Percentiles rank a stretch among this genome's conserved stretches.
Conservation (phyloP, 2,113 vertebrate genomes). For the Platycercus adscitus region DNA sequence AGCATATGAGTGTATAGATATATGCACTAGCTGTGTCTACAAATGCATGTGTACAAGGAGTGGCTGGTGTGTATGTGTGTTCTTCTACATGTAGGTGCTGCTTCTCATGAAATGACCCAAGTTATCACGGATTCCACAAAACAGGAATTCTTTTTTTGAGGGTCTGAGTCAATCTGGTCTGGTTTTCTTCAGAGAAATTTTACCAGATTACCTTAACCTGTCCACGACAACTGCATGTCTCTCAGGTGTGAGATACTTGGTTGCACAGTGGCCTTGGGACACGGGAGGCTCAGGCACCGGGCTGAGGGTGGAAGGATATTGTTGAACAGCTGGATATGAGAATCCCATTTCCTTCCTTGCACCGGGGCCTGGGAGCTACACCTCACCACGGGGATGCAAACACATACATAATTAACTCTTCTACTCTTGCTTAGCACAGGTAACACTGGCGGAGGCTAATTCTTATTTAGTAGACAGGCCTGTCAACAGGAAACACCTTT, state of each 20-base stretch:
- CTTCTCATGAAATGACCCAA: background rate
- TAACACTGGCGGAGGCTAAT: background rate
- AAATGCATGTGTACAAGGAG: background rate
- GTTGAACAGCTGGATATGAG: background rate
- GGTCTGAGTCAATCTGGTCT: background rate
- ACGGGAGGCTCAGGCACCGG: background rate
- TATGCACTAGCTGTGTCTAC: background rate
- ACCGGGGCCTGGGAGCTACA: background rate
- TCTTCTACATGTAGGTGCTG: background rate
- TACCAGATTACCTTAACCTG: background rate
- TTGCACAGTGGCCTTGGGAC: background rate
- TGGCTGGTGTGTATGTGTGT: background rate
- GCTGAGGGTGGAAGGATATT: background rate
- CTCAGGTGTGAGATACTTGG: background rate
- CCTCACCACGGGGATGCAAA: background rate
- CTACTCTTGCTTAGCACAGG: background rate
- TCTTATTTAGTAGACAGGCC: background rate
- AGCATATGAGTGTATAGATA: background rate
- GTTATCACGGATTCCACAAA: background rate
- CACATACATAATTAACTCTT: rapidly evolving
- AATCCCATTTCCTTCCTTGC: background rate
- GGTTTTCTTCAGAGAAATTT: background rate
- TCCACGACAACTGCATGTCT: background rate
- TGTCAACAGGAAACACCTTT: background rate
- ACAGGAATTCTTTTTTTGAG: background rate